Evolutionary conservation across 2,888 invertebrate genomes (phyloP), one percentile per base, ranked within the genome.

Genomic region (Adineta ricciae): DNA sequence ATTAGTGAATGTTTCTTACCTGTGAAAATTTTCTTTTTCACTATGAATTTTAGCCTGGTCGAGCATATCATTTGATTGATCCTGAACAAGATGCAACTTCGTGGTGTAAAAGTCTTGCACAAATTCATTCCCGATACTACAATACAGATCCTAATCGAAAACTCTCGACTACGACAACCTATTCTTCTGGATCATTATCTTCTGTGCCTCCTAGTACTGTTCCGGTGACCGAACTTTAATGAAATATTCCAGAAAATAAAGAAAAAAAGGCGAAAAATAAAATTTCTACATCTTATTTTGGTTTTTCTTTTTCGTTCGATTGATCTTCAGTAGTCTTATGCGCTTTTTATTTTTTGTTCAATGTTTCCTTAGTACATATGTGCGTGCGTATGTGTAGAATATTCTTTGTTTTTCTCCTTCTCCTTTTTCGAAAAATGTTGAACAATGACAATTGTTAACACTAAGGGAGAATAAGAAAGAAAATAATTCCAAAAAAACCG

Each of bases 51-150:
- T n/a, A 78, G 78, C 78, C 78, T 0, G 78, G 78, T 41, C 78
- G 78, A 38, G n/a, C 78, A 14, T 78, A 78, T 78, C n/a, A 78
- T 78, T n/a, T 78, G 41, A 78, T 41, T 38, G 78, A 78, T 78
- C 78, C 78, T 11, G 41, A 78, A 41, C 78, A 78, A 38, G 41
- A 78, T 78, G 78, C 78, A 41, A 41, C 9, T n/a, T n/a, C 41
- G 8, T 78, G 78, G 78, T 78, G 78, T 78, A 38, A 78, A 19
- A 41, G 41, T 78, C n/a, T 78, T 41, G 24, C 24, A 41, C 21
- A 21, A 3, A 78, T 78, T 41, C 78, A 78, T n/a, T 41, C 14
- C 41, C 41, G 41, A 78, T 78, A 78, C 14, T 78, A 78, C 5
- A 41, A 41, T 41, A 41, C 78, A 14, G 19, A 78, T n/a, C 78